Percentiles rank a stretch among this genome's conserved stretches.
These are phyloP conservation scores for Blastobasis lacticolella DNA, from an alignment of 2,888 invertebrate species.

Conservation along the genomic window DNA sequence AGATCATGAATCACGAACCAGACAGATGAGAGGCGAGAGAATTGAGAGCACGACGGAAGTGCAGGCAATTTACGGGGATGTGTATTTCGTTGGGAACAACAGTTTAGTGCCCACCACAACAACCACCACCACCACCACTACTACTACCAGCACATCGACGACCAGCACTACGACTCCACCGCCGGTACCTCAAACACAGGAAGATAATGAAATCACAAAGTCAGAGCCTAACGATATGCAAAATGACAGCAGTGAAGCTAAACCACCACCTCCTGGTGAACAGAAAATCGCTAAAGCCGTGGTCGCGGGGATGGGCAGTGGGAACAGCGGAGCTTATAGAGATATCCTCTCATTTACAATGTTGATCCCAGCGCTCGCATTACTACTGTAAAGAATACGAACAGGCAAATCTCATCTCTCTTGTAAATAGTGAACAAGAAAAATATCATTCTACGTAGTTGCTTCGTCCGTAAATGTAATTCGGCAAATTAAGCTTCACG, in stretches of 20 bases:
- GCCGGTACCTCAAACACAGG: constrained; percentile 65
- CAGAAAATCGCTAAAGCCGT: constrained; percentile 48
- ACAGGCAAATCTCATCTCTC: constrained; percentile 19
- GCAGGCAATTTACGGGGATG: constrained; percentile 81
- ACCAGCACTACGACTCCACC: constrained; percentile 71
- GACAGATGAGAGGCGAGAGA: constrained; percentile 77
- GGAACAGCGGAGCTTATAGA: constrained; percentile 19
- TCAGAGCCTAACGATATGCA: constrained; percentile 37
- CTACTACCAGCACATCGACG: constrained; percentile 75
- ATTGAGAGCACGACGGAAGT: constrained; percentile 82
- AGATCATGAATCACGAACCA: constrained; percentile 73
- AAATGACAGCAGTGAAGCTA: constrained; percentile 46
- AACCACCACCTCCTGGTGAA: constrained; percentile 42
- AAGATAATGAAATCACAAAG: constrained; percentile 54
- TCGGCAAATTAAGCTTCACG: constrained; percentile 51
- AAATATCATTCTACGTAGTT: constrained; percentile 41
- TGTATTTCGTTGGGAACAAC: constrained; percentile 84
- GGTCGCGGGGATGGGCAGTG: constrained; percentile 54
- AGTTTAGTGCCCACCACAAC: constrained; percentile 86
- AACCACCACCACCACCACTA: constrained; percentile 73
- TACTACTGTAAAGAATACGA: constrained; percentile 22
- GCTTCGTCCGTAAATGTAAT: constrained; percentile 40
- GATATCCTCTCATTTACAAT: no score
- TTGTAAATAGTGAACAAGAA: constrained; percentile 52
- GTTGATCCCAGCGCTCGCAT: constrained; percentile 19